phyloP scores from a whole-genome alignment of 2,888 invertebrate species.

The Acronicta leporina region DNA sequence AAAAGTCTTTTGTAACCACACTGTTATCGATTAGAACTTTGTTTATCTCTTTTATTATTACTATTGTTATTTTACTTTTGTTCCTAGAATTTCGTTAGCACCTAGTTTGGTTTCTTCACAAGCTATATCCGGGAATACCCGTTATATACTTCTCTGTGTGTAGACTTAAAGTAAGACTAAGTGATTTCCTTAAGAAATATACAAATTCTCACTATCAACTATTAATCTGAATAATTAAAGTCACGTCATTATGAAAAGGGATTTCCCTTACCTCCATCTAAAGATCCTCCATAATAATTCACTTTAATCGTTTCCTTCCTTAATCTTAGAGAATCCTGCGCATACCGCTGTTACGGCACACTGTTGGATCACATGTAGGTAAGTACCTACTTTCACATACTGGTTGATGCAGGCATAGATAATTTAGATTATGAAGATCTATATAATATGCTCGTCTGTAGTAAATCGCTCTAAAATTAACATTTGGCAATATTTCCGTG shows the following conservation, averaged over 20 bases:
- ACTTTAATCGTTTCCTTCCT: slow-evolving; percentile 43
- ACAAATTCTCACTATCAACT: neutral
- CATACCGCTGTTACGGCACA: slow-evolving; percentile 37
- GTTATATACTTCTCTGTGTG: neutral
- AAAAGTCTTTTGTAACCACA: slow-evolving; percentile 34
- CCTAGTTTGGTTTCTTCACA: slow-evolving; percentile 2
- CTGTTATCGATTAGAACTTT: slow-evolving; percentile 35
- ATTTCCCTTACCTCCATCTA: slow-evolving; percentile 25
- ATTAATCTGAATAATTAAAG: slow-evolving; percentile 34
- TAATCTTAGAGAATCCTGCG: slow-evolving; percentile 36
- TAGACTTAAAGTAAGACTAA: neutral
- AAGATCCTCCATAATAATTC: slow-evolving; percentile 21
- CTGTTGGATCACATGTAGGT: slow-evolving; percentile 13
- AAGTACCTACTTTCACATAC: slow-evolving; percentile 29
- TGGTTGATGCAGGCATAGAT: neutral
- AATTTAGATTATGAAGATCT: neutral
- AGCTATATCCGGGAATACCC: slow-evolving; percentile 2
- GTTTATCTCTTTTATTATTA: slow-evolving; percentile 25
- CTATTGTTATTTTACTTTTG: slow-evolving; percentile 16
- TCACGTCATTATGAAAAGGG: slow-evolving; percentile 14
- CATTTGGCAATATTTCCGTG: too few relatives aligned
- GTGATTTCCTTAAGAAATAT: neutral
- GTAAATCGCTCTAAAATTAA: too few relatives aligned
- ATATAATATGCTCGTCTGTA: too few relatives aligned
- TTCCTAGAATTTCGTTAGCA: slow-evolving; percentile 8